A percentile compares a stretch with the other conserved stretches of the same genome.
Evolutionary conservation across 2,797 vertebrate species (phyloP).

Genomic region (Mormyrus hasselquistii): DNA sequence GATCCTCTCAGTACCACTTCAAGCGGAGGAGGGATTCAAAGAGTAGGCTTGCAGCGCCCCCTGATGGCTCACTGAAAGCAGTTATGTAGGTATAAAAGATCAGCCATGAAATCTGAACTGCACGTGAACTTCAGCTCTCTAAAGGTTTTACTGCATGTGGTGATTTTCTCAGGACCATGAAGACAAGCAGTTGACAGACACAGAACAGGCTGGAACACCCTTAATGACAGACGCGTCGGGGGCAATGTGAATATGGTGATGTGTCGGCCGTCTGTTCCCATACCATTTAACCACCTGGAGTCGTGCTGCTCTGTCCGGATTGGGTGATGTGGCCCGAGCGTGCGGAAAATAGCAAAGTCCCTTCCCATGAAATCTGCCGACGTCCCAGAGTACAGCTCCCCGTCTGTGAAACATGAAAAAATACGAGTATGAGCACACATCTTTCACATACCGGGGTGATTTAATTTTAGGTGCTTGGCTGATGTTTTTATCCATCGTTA

Average conservation of each 20-base stretch:
- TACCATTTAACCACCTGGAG: constrained; percentile 94
- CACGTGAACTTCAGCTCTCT: neutral
- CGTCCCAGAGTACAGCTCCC: constrained; percentile 88
- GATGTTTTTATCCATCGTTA: neutral
- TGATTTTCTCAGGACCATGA: neutral
- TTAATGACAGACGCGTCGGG: constrained; percentile 17
- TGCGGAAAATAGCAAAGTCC: constrained; percentile 93
- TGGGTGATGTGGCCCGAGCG: constrained; percentile 86
- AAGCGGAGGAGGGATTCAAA: constrained; percentile 22
- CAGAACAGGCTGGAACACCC: constrained; percentile 30
- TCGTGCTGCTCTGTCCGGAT: constrained; percentile 94
- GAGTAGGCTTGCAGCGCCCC: neutral
- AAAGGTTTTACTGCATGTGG: neutral
- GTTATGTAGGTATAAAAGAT: neutral
- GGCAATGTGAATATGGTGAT: neutral
- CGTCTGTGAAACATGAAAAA: constrained; percentile 63
- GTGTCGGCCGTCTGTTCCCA: constrained; percentile 32
- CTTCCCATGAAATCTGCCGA: constrained; percentile 95
- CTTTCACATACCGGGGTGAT: neutral
- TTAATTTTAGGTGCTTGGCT: neutral
- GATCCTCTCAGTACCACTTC: constrained; percentile 22
- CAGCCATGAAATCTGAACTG: neutral
- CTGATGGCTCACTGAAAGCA: neutral
- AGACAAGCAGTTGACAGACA: constrained; percentile 23
- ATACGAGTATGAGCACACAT: neutral